phyloP scores from a whole-genome alignment of 2,797 vertebrate genomes.

The Lemur catta region DNA sequence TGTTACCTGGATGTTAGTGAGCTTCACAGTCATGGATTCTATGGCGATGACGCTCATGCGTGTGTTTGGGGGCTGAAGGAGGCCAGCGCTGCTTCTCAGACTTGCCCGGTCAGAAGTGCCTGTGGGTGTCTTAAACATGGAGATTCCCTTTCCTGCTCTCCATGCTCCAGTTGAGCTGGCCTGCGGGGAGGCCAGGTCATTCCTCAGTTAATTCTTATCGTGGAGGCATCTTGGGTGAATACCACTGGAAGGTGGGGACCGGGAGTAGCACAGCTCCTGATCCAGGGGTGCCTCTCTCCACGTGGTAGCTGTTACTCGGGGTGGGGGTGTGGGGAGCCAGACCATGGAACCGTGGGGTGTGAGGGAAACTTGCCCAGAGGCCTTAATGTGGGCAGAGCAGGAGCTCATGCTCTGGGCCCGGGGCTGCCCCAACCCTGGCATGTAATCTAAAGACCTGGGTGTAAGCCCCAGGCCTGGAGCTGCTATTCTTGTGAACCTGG shows the following conservation, averaged over 20 bases:
- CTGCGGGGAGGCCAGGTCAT: accelerated
- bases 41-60: accelerated
- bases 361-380: background rate
- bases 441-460: background rate
- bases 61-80: background rate
- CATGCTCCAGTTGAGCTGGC: no score
- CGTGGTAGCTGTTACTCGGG: no score
- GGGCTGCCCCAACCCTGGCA: accelerated
- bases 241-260: accelerated
- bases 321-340: background rate
- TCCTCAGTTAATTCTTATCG: background rate
- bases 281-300: background rate
- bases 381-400: background rate
- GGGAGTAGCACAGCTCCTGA: accelerated
- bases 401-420: background rate
- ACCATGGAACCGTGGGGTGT: accelerated
- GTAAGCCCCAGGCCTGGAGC: background rate
- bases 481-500: background rate
- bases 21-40: conserved; percentile 33
- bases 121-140: background rate
- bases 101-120: background rate
- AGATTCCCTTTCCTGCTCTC: background rate
- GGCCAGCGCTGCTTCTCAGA: background rate
- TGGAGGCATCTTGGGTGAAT: background rate
- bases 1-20: conserved; percentile 32